Conservation (phyloP, 2,113 vertebrate genomes). For the Guaruba guarouba region DNA sequence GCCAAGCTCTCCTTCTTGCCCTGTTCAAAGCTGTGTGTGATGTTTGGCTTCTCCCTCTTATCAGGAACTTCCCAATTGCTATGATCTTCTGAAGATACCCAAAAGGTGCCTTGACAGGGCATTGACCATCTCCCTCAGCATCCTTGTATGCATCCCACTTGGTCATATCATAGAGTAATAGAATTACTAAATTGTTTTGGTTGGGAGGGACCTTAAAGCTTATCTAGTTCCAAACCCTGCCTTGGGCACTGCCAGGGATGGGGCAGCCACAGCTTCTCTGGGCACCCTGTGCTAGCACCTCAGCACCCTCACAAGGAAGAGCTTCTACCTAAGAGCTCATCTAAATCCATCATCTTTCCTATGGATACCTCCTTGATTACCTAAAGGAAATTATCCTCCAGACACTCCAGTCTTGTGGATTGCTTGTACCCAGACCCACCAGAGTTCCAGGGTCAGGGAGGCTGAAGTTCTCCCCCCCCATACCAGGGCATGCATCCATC, state of each 20-base stretch:
- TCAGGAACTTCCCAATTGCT: background rate
- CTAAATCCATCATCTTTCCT: background rate
- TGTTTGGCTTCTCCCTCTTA: background rate
- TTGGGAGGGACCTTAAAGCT: background rate
- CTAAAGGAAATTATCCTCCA: background rate
- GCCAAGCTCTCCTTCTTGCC: background rate
- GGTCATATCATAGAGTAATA: background rate
- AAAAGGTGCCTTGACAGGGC: background rate
- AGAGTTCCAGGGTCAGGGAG: background rate
- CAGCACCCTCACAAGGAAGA: background rate
- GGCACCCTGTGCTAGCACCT: background rate
- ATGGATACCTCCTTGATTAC: background rate
- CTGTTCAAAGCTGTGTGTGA: background rate
- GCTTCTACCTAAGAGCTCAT: background rate
- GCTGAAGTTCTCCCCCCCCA: background rate
- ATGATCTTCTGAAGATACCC: background rate
- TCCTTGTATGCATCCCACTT: background rate
- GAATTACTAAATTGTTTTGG: background rate
- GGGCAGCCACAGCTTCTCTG: background rate
- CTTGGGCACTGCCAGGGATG: background rate
- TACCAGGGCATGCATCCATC: background rate
- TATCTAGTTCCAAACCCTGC: background rate
- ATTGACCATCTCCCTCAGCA: background rate
- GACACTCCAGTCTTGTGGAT: background rate
- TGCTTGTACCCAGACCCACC: background rate